These are phyloP conservation scores for Neosalanx taihuensis DNA, from an alignment of 2,797 vertebrate genomes.

Conservation along the genomic window DNA sequence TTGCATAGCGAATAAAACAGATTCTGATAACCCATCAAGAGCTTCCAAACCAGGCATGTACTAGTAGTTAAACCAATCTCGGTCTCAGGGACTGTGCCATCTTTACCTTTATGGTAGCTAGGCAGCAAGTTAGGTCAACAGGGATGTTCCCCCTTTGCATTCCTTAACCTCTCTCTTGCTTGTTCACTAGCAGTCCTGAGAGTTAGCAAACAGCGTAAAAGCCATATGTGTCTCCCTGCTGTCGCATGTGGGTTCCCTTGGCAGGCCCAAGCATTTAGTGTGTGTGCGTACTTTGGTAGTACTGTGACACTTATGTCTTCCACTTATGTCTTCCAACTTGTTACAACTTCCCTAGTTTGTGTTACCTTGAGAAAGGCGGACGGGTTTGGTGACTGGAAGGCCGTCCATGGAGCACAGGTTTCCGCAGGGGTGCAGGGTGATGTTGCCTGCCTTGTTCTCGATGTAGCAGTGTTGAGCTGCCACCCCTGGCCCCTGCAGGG, in stretches of 20 bases:
- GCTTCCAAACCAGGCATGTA: neutral
- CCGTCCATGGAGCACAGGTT: slow-evolving; percentile 86
- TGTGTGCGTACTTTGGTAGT: no score
- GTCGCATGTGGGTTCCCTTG: no score
- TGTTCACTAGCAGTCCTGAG: neutral
- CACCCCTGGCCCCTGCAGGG: slow-evolving; percentile 84
- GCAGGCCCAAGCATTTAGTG: no score
- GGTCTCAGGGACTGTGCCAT: neutral
- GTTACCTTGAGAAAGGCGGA: slow-evolving; percentile 88
- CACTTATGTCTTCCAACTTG: neutral
- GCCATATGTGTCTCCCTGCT: neutral
- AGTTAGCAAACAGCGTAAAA: neutral
- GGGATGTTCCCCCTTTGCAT: neutral
- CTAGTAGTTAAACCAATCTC: neutral
- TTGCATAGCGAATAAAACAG: no score
- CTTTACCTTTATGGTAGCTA: neutral
- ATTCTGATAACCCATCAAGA: neutral
- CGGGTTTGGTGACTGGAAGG: slow-evolving; percentile 74
- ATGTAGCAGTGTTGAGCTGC: slow-evolving; percentile 88
- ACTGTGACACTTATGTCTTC: neutral
- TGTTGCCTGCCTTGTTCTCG: slow-evolving; percentile 78
- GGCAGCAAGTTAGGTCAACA: neutral
- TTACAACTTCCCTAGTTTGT: neutral
- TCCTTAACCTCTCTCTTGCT: neutral
- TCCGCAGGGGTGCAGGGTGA: slow-evolving; percentile 88